Conservation (phyloP, 2,888 invertebrate species). For the Chrysodeixis includens region DNA sequence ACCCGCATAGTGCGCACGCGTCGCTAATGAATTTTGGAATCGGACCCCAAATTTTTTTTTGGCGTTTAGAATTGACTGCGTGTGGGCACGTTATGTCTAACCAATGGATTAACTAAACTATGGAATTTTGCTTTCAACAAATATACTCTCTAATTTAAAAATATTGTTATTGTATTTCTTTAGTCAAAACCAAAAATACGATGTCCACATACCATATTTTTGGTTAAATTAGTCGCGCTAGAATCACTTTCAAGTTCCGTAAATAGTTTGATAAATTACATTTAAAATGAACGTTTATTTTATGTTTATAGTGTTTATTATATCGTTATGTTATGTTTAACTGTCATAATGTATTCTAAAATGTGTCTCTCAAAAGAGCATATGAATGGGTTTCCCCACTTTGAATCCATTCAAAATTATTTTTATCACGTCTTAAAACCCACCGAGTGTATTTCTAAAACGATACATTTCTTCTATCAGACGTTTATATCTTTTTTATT, state of each 20-base stretch:
- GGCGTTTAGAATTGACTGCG: conserved; percentile 63
- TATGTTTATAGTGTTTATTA: conserved; percentile 27
- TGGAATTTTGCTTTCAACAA: conserved; percentile 18
- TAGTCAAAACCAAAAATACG: neutral
- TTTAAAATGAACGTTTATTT: conserved; percentile 34
- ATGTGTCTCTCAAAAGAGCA: conserved; percentile 41
- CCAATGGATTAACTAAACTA: conserved; percentile 26
- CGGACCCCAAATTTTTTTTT: conserved; percentile 65
- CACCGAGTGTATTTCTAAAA: conserved; percentile 45
- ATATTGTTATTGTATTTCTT: neutral
- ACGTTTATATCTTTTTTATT: conserved; percentile 60
- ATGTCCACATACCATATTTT: conserved; percentile 1
- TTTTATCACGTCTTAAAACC: conserved; percentile 55
- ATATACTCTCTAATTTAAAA: neutral
- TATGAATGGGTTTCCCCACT: conserved; percentile 33
- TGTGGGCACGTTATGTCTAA: conserved; percentile 65
- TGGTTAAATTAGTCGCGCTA: neutral
- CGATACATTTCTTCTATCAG: conserved; percentile 47
- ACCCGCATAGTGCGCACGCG: conserved; percentile 76
- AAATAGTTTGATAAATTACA: conserved; percentile 19
- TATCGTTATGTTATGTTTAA: conserved; percentile 28
- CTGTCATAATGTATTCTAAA: conserved; percentile 36
- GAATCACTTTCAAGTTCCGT: conserved; percentile 7
- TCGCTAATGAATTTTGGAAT: conserved; percentile 64
- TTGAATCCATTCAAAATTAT: conserved; percentile 51